phyloP scores from a whole-genome alignment of 2,888 invertebrate genomes.

The Pelosia muscerda region DNA sequence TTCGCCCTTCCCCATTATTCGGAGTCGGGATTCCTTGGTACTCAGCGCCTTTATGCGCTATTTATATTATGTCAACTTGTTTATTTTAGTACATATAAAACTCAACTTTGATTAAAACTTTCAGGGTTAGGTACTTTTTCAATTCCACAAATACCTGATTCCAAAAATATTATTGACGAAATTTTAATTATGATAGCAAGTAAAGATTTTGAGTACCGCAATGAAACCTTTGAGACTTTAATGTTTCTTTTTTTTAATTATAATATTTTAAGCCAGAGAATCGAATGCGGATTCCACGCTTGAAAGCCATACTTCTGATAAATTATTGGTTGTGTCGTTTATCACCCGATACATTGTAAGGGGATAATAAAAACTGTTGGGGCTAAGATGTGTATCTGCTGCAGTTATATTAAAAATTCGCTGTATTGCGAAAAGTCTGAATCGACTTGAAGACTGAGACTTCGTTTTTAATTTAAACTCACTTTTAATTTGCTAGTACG shows the following conservation, averaged over 20 bases:
- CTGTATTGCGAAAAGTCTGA: slow-evolving; percentile 28
- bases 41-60: too few relatives aligned
- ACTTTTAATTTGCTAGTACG: too few relatives aligned
- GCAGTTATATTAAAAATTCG: slow-evolving; percentile 28
- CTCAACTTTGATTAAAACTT: neutral
- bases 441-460: neutral
- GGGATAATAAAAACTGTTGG: slow-evolving; percentile 47
- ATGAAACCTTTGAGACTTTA: slow-evolving; percentile 26
- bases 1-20: too few relatives aligned
- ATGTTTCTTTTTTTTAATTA: slow-evolving; percentile 41
- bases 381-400: slow-evolving; percentile 46
- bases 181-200: slow-evolving; percentile 22
- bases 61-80: too few relatives aligned
- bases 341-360: slow-evolving; percentile 49
- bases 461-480: too few relatives aligned
- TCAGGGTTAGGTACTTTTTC: neutral
- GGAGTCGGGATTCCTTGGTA: too few relatives aligned
- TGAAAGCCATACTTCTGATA: slow-evolving; percentile 55
- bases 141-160: neutral
- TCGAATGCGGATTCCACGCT: slow-evolving; percentile 40
- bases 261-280: slow-evolving; percentile 38
- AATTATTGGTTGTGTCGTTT: slow-evolving; percentile 50
- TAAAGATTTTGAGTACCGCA: slow-evolving; percentile 21
- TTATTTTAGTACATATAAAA: too few relatives aligned
- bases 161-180: slow-evolving; percentile 1